Base-by-base conservation (phyloP, 2,888 invertebrate genomes). In the Athalia rosae region DNA sequence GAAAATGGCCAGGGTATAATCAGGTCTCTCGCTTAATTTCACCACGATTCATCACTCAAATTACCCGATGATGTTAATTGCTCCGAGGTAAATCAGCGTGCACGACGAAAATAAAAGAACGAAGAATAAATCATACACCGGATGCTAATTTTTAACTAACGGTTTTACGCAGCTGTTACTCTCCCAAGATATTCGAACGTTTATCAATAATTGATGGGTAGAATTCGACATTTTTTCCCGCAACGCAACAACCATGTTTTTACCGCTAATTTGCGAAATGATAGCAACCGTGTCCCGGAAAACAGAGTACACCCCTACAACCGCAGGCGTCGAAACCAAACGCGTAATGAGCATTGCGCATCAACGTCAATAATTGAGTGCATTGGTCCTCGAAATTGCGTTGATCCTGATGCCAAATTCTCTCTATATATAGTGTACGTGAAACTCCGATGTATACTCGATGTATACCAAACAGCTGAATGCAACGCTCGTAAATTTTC, bases 381-480 rank as follows among this genome's bases (percentile, higher is more conserved):
- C 82, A 79, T 78, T 77, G 82, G 80, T 71, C 80, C 82, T 79
- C 81, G 82, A 84, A 83, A 85, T 86, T 84, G 80, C 80, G 77
- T 77, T 80, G 73, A 81, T 82, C 79, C 74, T 76, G 74, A 74
- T 62, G 48, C 61, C 50, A 56, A 58, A 43, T 58, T 43, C 43
- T 45, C 43, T 28, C 56, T 7, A 56, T 8, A 11, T 11, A 3
- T 13, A 4, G 13, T 58, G 13, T 45, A 11, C 0, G 11, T 45
- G 43, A 15, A 9, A 67, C 4, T 41, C 11, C 3, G 8, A 41
- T 4, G 62, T 62, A 62, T 62, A 41, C 7, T 4, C 58, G 58
- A 48, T 7, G 7, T 48, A 48, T 61, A 11, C 47, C 9, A 5
- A 67, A 11, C n/a, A 28, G 28, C 28, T 28, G 2, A 28, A 28